These are phyloP conservation scores for Ondatra zibethicus DNA, from an alignment of 2,113 vertebrate species.

Conservation along the genomic window DNA sequence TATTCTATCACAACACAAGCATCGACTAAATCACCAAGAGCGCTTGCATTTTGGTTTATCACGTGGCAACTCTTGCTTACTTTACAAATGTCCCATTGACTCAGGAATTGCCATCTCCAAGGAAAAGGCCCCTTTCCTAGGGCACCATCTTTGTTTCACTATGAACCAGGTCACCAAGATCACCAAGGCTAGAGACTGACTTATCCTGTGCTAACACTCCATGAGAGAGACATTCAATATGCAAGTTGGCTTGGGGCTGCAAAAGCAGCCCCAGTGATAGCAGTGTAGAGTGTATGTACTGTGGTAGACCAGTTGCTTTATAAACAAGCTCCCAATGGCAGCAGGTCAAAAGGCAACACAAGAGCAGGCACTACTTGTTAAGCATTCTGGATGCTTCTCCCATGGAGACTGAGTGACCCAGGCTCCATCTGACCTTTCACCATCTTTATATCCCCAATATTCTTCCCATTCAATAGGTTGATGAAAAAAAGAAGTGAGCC, in stretches of 20 bases:
- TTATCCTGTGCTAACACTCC: background rate
- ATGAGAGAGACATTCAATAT: background rate
- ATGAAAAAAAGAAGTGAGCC: background rate
- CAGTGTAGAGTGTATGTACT: background rate
- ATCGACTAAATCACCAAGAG: background rate
- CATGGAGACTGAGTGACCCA: background rate
- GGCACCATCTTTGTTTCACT: background rate
- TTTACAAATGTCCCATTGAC: background rate
- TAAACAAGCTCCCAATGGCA: background rate
- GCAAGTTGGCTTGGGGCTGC: background rate
- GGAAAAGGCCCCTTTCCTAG: background rate
- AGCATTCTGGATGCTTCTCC: background rate
- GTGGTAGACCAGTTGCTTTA: background rate
- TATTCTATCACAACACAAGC: slow-evolving; percentile 22
- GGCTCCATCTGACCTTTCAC: background rate
- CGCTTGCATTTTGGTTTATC: background rate
- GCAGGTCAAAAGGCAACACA: background rate
- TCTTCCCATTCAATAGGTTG: background rate
- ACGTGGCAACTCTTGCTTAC: background rate
- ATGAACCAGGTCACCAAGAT: background rate
- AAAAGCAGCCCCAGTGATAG: background rate
- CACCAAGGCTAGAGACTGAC: background rate
- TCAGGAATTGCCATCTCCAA: background rate
- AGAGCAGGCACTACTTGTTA: background rate
- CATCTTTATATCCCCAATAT: background rate